A percentile compares a stretch with the other conserved stretches of the same genome.
Conservation (phyloP, 2,797 vertebrate genomes). For the Thamnophis elegans region DNA sequence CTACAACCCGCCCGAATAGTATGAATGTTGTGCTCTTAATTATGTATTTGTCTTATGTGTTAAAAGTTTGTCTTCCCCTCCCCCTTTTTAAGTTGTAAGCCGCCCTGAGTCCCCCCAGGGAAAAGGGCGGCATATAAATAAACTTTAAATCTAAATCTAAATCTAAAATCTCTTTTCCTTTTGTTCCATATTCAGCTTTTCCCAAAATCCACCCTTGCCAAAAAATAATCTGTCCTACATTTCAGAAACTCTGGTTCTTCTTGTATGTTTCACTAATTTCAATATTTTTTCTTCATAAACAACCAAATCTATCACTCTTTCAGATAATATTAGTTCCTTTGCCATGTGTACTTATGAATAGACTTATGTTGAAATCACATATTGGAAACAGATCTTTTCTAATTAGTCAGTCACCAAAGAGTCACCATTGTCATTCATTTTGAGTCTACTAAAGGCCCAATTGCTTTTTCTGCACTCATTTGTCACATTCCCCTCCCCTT, state of each 20-base stretch:
- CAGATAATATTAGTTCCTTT: not conserved
- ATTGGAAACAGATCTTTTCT: not conserved
- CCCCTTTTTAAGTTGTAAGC: no score
- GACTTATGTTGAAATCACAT: not conserved
- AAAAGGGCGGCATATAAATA: no score
- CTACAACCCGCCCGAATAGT: no score
- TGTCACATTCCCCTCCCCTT: not conserved
- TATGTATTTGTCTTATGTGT: no score
- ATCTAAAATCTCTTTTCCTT: not conserved
- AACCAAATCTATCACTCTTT: not conserved
- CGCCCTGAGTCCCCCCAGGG: no score
- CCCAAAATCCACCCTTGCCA: not conserved
- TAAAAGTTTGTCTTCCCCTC: no score
- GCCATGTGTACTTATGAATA: not conserved
- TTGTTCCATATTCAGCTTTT: not conserved
- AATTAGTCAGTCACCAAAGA: not conserved
- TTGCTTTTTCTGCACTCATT: not conserved
- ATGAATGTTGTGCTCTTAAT: no score
- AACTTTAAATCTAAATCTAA: no score
- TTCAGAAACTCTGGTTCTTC: not conserved
- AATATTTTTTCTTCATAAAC: not conserved
- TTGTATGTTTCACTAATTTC: not conserved
- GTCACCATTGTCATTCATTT: not conserved
- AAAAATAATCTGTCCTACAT: not conserved
- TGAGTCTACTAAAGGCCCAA: not conserved